Conservation (phyloP, 2,113 vertebrate genomes). For the Lycaon pictus region DNA sequence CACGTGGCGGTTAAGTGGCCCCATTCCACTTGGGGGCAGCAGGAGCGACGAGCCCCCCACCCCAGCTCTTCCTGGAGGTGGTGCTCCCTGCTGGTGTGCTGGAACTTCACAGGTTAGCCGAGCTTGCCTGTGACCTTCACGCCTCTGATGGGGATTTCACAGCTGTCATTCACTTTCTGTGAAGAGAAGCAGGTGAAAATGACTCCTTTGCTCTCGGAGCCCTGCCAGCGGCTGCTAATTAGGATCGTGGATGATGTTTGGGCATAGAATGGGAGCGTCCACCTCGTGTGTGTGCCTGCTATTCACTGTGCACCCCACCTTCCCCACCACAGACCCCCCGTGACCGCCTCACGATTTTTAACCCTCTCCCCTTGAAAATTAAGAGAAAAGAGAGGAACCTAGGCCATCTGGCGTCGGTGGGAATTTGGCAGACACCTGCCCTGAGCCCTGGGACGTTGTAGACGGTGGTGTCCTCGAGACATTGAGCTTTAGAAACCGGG, state of each 20-base stretch:
- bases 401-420: accelerated
- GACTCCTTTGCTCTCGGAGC: accelerated
- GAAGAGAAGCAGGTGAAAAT: background rate
- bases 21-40: accelerated
- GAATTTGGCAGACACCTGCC: background rate
- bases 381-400: background rate
- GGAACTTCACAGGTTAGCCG: background rate
- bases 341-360: background rate
- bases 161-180: background rate
- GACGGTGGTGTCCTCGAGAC: accelerated
- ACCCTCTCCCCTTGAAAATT: background rate
- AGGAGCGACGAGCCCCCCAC: accelerated
- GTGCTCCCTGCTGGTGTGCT: accelerated
- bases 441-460: accelerated
- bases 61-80: accelerated
- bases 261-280: accelerated
- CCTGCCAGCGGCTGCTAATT: background rate
- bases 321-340: accelerated
- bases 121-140: background rate
- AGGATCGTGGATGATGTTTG: background rate
- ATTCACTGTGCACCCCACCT: accelerated
- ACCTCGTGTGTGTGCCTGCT: accelerated
- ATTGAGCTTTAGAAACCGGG: too few species aligned
- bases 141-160: background rate
- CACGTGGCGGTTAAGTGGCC: accelerated